phyloP scores from a whole-genome alignment of 2,113 vertebrate species.

The Chamaea fasciata region DNA sequence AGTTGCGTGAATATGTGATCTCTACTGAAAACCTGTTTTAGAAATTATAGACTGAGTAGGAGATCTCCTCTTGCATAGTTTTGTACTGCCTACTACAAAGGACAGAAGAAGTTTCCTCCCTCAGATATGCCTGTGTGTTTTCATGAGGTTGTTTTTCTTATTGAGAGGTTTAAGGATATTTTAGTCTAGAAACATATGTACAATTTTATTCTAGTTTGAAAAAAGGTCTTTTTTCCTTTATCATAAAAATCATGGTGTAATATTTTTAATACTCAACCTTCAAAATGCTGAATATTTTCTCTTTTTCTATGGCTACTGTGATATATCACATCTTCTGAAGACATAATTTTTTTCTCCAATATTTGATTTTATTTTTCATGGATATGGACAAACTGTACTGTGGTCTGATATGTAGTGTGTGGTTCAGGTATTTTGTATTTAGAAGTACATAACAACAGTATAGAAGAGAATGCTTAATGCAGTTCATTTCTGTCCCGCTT shows the following conservation, averaged over 20 bases:
- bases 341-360: background rate
- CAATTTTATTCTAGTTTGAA: background rate
- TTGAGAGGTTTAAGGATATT: background rate
- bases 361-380: background rate
- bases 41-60: background rate
- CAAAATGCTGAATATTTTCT: background rate
- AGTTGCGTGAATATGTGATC: background rate
- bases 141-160: background rate
- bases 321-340: background rate
- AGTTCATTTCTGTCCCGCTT: background rate
- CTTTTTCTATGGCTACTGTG: background rate
- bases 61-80: background rate
- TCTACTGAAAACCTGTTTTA: background rate
- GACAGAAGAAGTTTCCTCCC: background rate
- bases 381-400: background rate
- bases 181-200: background rate
- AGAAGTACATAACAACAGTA: background rate
- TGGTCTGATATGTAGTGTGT: background rate
- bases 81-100: background rate
- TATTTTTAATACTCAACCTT: background rate
- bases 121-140: background rate
- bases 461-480: background rate
- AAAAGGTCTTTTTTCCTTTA: background rate
- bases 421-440: background rate
- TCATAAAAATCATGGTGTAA: background rate